These are phyloP conservation scores for Pelusios castaneus DNA, from an alignment of 2,113 vertebrate species.

Conservation along the genomic window DNA sequence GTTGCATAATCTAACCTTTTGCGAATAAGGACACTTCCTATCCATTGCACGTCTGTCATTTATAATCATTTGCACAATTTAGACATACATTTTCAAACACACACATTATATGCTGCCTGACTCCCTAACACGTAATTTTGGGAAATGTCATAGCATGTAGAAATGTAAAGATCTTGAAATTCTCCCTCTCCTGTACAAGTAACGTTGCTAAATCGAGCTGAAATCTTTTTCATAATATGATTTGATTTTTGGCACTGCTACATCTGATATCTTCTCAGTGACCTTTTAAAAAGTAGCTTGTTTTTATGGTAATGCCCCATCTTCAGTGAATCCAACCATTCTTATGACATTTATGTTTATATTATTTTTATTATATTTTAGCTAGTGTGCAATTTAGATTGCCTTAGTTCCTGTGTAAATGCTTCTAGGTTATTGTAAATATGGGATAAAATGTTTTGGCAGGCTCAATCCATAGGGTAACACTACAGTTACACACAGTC, in stretches of 20 bases:
- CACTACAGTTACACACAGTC: not conserved
- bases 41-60: not conserved
- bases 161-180: not conserved
- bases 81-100: not conserved
- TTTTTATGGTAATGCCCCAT: not conserved
- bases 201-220: not conserved
- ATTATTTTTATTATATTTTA: not conserved
- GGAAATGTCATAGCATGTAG: not conserved
- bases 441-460: not conserved
- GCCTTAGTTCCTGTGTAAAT: not conserved
- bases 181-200: not conserved
- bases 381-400: not conserved
- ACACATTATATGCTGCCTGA: not conserved
- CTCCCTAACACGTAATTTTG: not conserved
- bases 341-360: not conserved
- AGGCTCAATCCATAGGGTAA: not conserved
- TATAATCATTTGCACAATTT: fast-evolving
- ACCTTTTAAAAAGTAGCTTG: not conserved
- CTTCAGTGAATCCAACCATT: not conserved
- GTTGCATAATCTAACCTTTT: not conserved
- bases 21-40: not conserved
- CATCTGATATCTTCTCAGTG: not conserved
- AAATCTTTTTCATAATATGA: not conserved
- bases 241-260: not conserved
- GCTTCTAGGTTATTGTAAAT: not conserved